These are phyloP conservation scores for Noctua fimbriata DNA, from an alignment of 2,888 invertebrate genomes.

Conservation along the genomic window DNA sequence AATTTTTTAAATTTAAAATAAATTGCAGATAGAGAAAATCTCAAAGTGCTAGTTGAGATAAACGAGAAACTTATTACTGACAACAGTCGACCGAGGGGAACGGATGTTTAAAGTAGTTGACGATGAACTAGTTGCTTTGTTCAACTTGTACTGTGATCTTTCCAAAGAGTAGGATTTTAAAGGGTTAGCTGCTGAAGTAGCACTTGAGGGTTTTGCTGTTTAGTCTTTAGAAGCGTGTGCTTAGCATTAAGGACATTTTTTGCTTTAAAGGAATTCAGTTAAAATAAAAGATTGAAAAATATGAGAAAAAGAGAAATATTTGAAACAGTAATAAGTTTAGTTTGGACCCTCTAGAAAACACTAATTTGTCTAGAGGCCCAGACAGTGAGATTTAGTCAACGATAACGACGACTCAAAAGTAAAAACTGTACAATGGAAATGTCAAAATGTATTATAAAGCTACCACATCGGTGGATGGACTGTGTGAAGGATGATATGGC, in stretches of 20 bases:
- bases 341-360: not conserved
- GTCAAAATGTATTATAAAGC: not conserved
- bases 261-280: not conserved
- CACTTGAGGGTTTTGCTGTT: constrained; percentile 1
- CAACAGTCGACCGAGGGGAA: constrained; percentile 50
- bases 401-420: not conserved
- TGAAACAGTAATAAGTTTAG: not conserved
- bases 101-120: constrained; percentile 55
- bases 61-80: constrained; percentile 50
- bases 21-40: constrained; percentile 11
- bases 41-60: constrained; percentile 40
- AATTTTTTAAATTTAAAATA: constrained; percentile 25
- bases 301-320: not conserved
- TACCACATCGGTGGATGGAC: rapidly evolving
- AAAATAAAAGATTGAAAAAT: not conserved
- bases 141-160: constrained; percentile 36
- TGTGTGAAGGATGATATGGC: not conserved
- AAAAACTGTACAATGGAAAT: not conserved
- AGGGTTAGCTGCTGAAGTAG: constrained; percentile 28
- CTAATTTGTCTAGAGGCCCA: not conserved
- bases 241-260: not conserved
- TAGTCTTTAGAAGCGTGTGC: not conserved
- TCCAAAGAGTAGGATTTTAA: constrained; percentile 23
- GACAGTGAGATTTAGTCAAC: not conserved
- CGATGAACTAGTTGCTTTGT: constrained; percentile 54